Conservation (phyloP, 2,113 vertebrate species). For the Penelope pileata region DNA sequence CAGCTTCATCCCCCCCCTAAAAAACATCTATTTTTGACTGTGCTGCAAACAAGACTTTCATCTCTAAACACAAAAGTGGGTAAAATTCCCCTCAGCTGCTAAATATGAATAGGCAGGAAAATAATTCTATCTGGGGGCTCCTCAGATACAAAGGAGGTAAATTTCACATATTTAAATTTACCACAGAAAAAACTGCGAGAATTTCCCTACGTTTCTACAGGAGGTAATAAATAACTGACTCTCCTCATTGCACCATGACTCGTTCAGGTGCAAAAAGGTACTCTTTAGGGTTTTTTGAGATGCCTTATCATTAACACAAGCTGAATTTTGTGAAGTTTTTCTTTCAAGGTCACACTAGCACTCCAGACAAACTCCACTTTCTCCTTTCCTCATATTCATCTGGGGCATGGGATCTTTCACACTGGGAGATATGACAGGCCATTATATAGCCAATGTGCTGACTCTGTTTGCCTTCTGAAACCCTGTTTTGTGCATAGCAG, state of each 20-base stretch:
- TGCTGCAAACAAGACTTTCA: not conserved
- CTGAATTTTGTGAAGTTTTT: not conserved
- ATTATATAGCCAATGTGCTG: conserved; percentile 20
- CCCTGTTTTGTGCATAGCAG: not conserved
- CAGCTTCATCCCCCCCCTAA: not conserved
- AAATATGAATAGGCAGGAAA: not conserved
- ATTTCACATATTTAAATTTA: not conserved
- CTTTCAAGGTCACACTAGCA: not conserved
- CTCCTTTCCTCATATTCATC: not conserved
- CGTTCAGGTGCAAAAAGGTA: not conserved
- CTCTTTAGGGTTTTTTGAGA: not conserved
- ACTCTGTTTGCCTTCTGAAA: conserved; percentile 5
- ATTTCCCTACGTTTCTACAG: not conserved
- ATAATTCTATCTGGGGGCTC: not conserved
- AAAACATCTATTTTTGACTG: not conserved
- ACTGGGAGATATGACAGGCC: not conserved
- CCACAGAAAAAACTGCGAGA: not conserved
- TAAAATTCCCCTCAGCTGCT: accelerated
- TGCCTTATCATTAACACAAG: not conserved
- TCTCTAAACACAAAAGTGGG: not conserved
- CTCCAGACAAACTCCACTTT: not conserved
- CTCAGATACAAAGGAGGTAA: not conserved
- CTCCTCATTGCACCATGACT: not conserved
- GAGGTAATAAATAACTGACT: not conserved
- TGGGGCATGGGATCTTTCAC: not conserved